Percentiles rank a stretch among this genome's conserved stretches.
Conservation (phyloP, 92 coral and sea anemone species). For the Zoanthus gigantus region DNA sequence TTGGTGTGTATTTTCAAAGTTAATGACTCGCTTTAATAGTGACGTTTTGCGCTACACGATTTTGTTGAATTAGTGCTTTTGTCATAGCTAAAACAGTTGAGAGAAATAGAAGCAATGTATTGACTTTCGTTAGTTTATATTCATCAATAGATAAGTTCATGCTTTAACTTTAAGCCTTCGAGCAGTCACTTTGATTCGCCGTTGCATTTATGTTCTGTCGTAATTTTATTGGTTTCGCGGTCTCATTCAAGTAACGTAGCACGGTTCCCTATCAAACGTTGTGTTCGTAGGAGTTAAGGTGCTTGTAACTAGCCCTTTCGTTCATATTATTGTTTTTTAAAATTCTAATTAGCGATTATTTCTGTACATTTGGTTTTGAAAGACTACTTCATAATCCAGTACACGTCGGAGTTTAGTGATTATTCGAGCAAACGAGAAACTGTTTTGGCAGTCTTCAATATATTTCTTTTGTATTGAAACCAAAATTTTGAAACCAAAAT, state of each 20-base stretch:
- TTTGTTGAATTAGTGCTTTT: neutral
- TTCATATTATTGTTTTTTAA: constrained; percentile 16
- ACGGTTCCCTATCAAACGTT: neutral
- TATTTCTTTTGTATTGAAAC: too few species aligned
- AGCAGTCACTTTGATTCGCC: neutral
- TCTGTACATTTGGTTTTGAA: constrained; percentile 14
- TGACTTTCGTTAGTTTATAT: too few species aligned
- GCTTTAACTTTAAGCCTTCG: neutral
- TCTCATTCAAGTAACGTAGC: neutral
- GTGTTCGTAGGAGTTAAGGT: neutral
- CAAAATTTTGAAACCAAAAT: neutral
- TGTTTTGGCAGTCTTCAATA: neutral
- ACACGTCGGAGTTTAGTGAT: neutral
- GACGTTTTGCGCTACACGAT: neutral
- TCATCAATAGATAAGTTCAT: too few species aligned
- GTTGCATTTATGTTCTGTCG: too few species aligned
- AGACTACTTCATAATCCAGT: neutral
- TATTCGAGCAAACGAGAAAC: neutral
- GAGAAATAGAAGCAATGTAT: too few species aligned
- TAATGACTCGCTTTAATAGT: neutral
- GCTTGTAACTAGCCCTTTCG: neutral
- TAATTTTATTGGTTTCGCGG: neutral
- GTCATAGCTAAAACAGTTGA: too few species aligned
- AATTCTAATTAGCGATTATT: neutral
- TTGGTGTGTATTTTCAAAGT: neutral